These are phyloP conservation scores for Sebastes miniatus DNA, from an alignment of 2,797 vertebrate genomes.

Conservation along the genomic window DNA sequence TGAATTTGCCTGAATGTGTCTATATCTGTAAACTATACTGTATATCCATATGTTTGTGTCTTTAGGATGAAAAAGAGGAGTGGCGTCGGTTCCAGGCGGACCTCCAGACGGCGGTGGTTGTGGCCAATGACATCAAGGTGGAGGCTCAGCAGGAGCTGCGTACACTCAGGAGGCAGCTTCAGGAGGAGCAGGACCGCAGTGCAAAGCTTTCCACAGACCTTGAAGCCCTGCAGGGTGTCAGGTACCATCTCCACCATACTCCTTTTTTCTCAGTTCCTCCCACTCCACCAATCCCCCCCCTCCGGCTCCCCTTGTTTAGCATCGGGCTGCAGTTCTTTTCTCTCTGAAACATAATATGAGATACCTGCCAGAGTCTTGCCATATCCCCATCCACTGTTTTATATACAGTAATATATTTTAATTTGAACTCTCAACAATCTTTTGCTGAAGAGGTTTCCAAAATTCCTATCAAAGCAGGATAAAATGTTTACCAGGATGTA, in stretches of 20 bases:
- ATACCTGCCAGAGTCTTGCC: conserved; percentile 64
- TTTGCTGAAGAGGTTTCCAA: conserved; percentile 33
- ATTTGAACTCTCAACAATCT: conserved; percentile 4
- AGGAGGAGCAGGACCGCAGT: conserved; percentile 93
- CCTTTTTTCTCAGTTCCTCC: background rate
- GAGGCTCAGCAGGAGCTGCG: conserved; percentile 97
- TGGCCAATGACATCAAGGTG: conserved; percentile 98
- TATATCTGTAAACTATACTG: background rate
- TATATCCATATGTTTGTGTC: conserved; percentile 13
- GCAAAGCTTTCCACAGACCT: conserved; percentile 88
- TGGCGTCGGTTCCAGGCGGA: conserved; percentile 98
- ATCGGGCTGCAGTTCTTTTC: conserved; percentile 61
- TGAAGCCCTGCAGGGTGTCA: conserved; percentile 87
- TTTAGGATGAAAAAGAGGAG: conserved; percentile 94
- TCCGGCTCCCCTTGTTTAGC: conserved; percentile 39
- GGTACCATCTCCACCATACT: conserved; percentile 67
- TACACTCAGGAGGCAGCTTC: conserved; percentile 86
- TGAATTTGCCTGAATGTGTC: background rate
- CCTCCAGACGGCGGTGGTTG: conserved; percentile 96
- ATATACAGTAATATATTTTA: background rate
- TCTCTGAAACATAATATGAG: conserved; percentile 53
- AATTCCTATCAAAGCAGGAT: conserved; percentile 1
- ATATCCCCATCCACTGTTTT: conserved; percentile 42
- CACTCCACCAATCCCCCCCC: background rate
- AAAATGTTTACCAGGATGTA: background rate